Evolutionary conservation across 2,797 vertebrate species (phyloP).

Genomic region (Kryptolebias ocellatus): DNA sequence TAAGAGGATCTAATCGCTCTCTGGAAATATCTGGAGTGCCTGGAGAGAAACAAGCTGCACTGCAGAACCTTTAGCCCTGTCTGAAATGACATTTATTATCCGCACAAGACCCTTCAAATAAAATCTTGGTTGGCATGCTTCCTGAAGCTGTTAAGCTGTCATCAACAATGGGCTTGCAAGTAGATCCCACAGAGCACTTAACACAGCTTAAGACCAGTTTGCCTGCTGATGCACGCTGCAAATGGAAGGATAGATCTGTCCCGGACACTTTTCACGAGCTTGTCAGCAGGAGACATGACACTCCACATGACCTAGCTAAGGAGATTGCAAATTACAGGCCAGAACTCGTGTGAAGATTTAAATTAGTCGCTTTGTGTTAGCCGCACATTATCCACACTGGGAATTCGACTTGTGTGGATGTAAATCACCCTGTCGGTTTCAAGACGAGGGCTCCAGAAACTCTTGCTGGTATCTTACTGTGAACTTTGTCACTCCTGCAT

Average conservation of each 20-base stretch:
- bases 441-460: conserved; percentile 1
- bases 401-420: not conserved
- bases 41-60: conserved; percentile 9
- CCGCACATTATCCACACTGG: not conserved
- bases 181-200: conserved; percentile 13
- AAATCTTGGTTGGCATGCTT: conserved; percentile 17
- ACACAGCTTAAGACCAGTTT: conserved; percentile 30
- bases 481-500: conserved; percentile 47
- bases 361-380: not conserved
- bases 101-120: conserved; percentile 8
- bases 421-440: not conserved
- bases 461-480: conserved; percentile 25
- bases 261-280: not conserved
- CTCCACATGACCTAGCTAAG: conserved; percentile 14
- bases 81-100: conserved; percentile 17
- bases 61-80: conserved; percentile 17
- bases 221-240: conserved; percentile 20
- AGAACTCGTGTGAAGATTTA: conserved; percentile 12
- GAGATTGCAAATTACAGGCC: conserved; percentile 13
- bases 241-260: conserved; percentile 28
- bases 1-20: conserved; percentile 31
- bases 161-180: conserved; percentile 8
- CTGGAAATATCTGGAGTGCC: conserved; percentile 28
- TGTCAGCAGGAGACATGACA: conserved; percentile 26
- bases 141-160: conserved; percentile 22